Conservation (phyloP, 2,888 invertebrate genomes). For the Hipparchia sbordonii region DNA sequence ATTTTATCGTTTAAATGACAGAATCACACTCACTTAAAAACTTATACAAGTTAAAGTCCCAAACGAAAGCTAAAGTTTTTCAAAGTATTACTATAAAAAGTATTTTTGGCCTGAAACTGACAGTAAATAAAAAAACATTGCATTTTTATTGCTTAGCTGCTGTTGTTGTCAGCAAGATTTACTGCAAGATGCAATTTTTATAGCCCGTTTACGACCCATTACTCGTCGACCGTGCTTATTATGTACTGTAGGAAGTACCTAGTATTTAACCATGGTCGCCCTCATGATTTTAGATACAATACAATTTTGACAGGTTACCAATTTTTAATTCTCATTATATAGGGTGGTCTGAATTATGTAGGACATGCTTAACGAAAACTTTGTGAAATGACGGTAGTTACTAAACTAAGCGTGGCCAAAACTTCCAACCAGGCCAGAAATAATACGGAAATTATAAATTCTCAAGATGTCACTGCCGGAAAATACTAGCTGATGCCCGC, state of each 20-base stretch:
- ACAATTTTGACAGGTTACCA: background rate
- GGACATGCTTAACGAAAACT: no score
- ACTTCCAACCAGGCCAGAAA: no score
- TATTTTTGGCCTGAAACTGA: background rate
- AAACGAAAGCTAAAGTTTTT: no score
- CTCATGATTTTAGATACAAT: no score
- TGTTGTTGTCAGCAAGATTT: constrained; percentile 16
- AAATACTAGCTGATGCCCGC: no score
- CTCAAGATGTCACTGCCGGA: no score
- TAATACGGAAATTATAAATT: no score
- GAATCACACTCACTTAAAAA: no score
- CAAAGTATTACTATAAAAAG: background rate
- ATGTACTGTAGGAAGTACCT: background rate
- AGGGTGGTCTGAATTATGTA: no score
- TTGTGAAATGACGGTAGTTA: no score
- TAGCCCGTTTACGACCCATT: constrained; percentile 15
- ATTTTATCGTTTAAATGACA: no score
- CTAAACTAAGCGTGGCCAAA: no score
- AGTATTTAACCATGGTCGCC: background rate
- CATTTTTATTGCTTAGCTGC: constrained; percentile 4
- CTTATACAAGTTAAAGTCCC: background rate
- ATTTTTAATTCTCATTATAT: background rate
- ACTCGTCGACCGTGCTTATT: background rate
- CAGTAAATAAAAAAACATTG: constrained; percentile 11
- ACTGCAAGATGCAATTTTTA: constrained; percentile 17